Conservation (phyloP, 2,113 vertebrate species). For the Engraulis encrasicolus region DNA sequence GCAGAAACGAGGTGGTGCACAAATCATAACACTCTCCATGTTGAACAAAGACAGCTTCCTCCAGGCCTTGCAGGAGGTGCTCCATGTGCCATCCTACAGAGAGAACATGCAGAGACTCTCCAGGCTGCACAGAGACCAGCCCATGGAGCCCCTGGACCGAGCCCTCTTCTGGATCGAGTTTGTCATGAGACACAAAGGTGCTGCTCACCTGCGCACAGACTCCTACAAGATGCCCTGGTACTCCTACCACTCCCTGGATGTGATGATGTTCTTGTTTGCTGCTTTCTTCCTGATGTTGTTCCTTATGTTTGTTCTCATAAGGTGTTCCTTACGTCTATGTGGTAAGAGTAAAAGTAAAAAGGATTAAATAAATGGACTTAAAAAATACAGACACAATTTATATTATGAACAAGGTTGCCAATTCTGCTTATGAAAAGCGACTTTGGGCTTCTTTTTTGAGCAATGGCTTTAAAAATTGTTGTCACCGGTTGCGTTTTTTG, state of each 20-base stretch:
- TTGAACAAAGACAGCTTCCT: constrained; percentile 56
- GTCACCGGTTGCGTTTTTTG: too few species aligned
- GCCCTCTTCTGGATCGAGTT: constrained; percentile 73
- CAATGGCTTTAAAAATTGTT: too few species aligned
- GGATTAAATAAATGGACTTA: too few species aligned
- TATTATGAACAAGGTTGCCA: too few species aligned
- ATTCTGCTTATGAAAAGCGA: too few species aligned
- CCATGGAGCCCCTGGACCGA: constrained; percentile 54
- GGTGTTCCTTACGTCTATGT: too few species aligned
- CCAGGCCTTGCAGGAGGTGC: constrained; percentile 50
- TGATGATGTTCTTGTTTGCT: constrained; percentile 52
- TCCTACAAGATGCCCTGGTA: constrained; percentile 71
- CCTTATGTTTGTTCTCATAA: too few species aligned
- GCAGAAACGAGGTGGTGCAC: constrained; percentile 60
- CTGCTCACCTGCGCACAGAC: constrained; percentile 63
- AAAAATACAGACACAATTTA: too few species aligned
- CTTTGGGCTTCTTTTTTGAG: too few species aligned
- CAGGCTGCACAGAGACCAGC: constrained; percentile 66
- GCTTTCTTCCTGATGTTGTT: background rate
- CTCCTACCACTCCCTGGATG: constrained; percentile 68
- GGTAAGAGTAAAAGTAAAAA: too few species aligned
- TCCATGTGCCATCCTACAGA: constrained; percentile 54
- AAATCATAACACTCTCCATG: constrained; percentile 48
- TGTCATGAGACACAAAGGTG: constrained; percentile 70
- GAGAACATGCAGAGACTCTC: constrained; percentile 66